phyloP scores from a whole-genome alignment of 2,113 vertebrate genomes.

The Siphamia tubifer region DNA sequence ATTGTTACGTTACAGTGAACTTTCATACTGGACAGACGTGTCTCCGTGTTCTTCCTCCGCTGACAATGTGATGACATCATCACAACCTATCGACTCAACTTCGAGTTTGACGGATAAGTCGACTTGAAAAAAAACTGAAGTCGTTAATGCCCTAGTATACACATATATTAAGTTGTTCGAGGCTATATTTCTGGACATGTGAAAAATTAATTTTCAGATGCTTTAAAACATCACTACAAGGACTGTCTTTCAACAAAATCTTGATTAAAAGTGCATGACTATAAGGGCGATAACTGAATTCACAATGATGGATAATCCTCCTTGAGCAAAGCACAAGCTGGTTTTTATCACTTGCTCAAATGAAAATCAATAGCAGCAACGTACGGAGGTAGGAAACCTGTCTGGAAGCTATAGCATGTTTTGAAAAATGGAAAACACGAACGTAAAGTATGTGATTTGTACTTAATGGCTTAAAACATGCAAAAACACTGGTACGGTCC shows the following conservation, averaged over 20 bases:
- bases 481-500: not conserved
- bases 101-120: too few species aligned
- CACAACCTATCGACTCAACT: too few species aligned
- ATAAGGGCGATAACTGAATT: not conserved
- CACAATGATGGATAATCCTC: conserved; percentile 23
- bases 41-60: too few species aligned
- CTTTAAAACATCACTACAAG: too few species aligned
- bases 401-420: conserved; percentile 6
- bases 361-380: conserved; percentile 23
- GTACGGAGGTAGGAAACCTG: not conserved
- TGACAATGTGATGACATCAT: too few species aligned
- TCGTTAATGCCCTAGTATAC: too few species aligned
- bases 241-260: not conserved
- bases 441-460: conserved; percentile 16
- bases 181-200: not conserved
- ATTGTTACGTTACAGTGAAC: too few species aligned
- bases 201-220: not conserved
- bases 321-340: not conserved
- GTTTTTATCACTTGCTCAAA: conserved; percentile 18
- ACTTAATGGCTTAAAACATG: conserved; percentile 16
- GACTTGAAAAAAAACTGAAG: too few species aligned
- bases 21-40: too few species aligned
- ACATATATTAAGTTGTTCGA: too few species aligned
- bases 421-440: not conserved
- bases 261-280: not conserved